Conservation (phyloP, 2,888 invertebrate genomes). For the Cyrtodaria siliqua region DNA sequence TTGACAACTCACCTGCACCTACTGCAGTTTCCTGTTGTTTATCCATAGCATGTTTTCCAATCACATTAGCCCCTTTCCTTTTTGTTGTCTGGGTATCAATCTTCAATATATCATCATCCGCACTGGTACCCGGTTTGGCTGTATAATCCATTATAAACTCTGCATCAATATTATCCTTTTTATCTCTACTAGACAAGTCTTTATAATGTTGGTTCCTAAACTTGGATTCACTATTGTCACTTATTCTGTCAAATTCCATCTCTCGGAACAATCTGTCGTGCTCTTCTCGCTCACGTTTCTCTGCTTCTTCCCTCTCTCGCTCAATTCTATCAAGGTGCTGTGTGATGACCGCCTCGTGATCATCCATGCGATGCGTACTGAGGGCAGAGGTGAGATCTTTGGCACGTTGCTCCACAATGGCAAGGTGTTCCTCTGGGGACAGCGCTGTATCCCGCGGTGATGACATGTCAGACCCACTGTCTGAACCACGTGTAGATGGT, state of each 20-base stretch:
- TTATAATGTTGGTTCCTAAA: constrained; percentile 48
- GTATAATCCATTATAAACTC: constrained; percentile 35
- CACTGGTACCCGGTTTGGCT: no score
- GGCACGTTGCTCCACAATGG: constrained; percentile 44
- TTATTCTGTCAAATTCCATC: constrained; percentile 6
- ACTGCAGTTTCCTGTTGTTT: constrained; percentile 38
- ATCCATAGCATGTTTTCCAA: constrained; percentile 48
- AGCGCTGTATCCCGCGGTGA: constrained; percentile 21
- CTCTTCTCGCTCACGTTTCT: constrained; percentile 8
- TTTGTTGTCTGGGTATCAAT: constrained; percentile 17
- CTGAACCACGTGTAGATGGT: constrained; percentile 22
- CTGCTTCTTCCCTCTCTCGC: constrained; percentile 36
- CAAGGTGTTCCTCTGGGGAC: constrained; percentile 40
- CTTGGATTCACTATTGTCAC: constrained; percentile 28
- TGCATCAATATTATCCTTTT: constrained; percentile 40
- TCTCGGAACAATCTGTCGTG: constrained; percentile 23
- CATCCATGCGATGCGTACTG: constrained; percentile 39
- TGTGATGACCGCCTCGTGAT: constrained; percentile 37
- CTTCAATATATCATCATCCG: constrained; percentile 20
- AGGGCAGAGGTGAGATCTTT: constrained; percentile 52
- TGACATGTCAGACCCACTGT: constrained; percentile 37
- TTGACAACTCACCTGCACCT: constrained; percentile 12
- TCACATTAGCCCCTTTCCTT: constrained; percentile 31
- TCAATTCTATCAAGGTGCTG: constrained; percentile 40
- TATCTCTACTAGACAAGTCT: constrained; percentile 37